Base-by-base conservation (phyloP, 2,888 invertebrate genomes). In the Aphodius sticticus region DNA sequence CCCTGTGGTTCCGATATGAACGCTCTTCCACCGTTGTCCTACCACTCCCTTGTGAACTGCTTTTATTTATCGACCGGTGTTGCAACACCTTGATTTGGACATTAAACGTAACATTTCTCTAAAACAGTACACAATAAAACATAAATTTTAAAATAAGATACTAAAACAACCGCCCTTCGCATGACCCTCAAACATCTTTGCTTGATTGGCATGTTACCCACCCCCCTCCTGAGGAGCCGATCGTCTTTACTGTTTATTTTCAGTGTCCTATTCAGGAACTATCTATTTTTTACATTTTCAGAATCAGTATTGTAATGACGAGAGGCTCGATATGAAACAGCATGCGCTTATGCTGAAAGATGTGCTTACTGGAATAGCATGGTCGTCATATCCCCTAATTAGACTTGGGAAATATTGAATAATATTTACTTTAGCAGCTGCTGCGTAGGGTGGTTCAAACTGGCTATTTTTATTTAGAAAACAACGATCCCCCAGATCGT, bases 101-200 rank as follows among this genome's bases (percentile, higher is more conserved):
- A 85, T 84, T 86, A 87, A 88, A 87, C 84, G 86, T 86, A 86
- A 87, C 84, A 87, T 86, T 84, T 85, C 82, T 86, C 84, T 86
- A 86, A 87, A 87, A 86, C 84, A 83, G 83, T 84, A 87, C 87
- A 87, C 86, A 88, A 88, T 88, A 88, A 87, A 86, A 86, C 81
- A 86, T 84, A 79, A 84, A 84, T 83, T 87, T 87, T 87, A 86
- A 86, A 83, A 84, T 84, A 81, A 83, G 83, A 53, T 86, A 86
- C 85, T 87, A 86, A 86, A 87, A 86, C 86, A 81, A 86, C 82
- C 83, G 84, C 83, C 85, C 84, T 84, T 81, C 79, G 86, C 86
- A 86, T 85, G 78, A 83, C 81, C 82, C 83, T 80, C 69, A 16
- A 78, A 70, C 71, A 71, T 71, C 71, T 78, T 15, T 16, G 76